Conservation (phyloP, 1,140 invertebrate species). For the Tetraneura akinire region DNA sequence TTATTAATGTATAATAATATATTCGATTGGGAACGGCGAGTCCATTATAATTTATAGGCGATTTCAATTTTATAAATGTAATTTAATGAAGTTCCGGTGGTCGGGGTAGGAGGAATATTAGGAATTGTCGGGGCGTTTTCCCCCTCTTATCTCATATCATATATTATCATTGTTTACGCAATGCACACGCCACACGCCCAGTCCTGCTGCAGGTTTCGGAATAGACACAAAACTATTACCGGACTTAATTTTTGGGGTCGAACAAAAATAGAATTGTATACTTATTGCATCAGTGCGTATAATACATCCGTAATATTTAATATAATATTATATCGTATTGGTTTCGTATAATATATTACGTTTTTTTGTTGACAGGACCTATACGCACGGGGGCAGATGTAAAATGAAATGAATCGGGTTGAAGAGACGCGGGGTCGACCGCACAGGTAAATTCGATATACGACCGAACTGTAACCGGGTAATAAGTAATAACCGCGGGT, state of each 20-base stretch:
- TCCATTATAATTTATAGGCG: constrained; percentile 15
- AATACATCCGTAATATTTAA: too few species aligned
- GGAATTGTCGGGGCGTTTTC: neutral
- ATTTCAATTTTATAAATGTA: neutral
- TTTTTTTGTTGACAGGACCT: constrained; percentile 39
- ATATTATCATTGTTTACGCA: too few species aligned
- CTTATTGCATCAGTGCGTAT: neutral
- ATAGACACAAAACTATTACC: neutral
- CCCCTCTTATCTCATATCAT: neutral
- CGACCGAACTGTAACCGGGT: neutral
- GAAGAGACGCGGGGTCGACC: constrained; percentile 14
- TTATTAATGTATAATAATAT: too few species aligned
- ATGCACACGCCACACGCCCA: too few species aligned
- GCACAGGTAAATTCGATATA: constrained; percentile 38
- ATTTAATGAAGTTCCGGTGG: neutral
- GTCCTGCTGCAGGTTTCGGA: neutral
- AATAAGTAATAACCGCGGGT: too few species aligned
- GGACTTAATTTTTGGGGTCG: constrained; percentile 17
- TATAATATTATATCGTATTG: constrained; percentile 18
- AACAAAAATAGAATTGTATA: constrained; percentile 24
- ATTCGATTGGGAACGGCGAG: neutral
- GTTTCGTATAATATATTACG: constrained; percentile 23
- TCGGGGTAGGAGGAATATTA: neutral
- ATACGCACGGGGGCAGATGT: constrained; percentile 14
- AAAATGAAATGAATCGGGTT: constrained; percentile 10